A percentile compares a stretch with the other conserved stretches of the same genome.
Evolutionary conservation across 2,797 vertebrate species (phyloP).

Genomic region (Poeciliopsis paucimaculata): DNA sequence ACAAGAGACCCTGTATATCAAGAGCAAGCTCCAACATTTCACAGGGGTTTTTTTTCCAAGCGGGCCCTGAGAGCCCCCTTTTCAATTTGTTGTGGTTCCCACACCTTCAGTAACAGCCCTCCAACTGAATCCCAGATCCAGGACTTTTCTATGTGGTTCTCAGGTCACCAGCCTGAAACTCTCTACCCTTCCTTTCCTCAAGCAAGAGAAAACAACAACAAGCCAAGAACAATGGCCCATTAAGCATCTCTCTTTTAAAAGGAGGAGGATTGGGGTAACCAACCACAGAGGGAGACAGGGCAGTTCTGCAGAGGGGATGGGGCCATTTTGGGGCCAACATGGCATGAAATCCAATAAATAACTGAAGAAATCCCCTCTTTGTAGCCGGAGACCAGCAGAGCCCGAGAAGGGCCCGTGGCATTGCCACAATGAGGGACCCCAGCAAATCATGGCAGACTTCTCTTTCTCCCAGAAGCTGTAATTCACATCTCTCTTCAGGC

Average conservation of each 20-base stretch:
- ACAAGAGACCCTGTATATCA: slow-evolving; percentile 64
- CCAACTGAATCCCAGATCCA: slow-evolving; percentile 57
- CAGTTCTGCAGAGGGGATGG: slow-evolving; percentile 69
- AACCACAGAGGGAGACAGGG: slow-evolving; percentile 68
- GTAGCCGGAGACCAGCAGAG: slow-evolving; percentile 81
- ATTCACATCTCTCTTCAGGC: slow-evolving; percentile 82
- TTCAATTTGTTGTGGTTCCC: slow-evolving; percentile 71
- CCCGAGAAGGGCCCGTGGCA: slow-evolving; percentile 84
- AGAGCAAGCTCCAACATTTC: slow-evolving; percentile 60
- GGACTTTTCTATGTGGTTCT: slow-evolving; percentile 53
- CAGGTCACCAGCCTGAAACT: slow-evolving; percentile 54
- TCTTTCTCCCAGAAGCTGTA: slow-evolving; percentile 75
- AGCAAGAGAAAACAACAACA: slow-evolving; percentile 68
- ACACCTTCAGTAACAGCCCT: slow-evolving; percentile 65
- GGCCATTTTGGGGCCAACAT: slow-evolving; percentile 79
- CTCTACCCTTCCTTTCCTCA: slow-evolving; percentile 46
- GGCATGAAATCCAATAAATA: slow-evolving; percentile 88
- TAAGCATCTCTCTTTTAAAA: slow-evolving; percentile 65
- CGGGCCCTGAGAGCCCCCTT: slow-evolving; percentile 54
- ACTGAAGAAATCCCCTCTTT: slow-evolving; percentile 86
- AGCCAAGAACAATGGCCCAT: slow-evolving; percentile 69
- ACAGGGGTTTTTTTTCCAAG: slow-evolving; percentile 58
- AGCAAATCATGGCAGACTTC: slow-evolving; percentile 66
- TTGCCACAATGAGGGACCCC: slow-evolving; percentile 70
- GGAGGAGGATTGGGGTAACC: slow-evolving; percentile 54